Base-by-base conservation (phyloP, 2,888 invertebrate genomes). In the Caenorhabditis imperialis region DNA sequence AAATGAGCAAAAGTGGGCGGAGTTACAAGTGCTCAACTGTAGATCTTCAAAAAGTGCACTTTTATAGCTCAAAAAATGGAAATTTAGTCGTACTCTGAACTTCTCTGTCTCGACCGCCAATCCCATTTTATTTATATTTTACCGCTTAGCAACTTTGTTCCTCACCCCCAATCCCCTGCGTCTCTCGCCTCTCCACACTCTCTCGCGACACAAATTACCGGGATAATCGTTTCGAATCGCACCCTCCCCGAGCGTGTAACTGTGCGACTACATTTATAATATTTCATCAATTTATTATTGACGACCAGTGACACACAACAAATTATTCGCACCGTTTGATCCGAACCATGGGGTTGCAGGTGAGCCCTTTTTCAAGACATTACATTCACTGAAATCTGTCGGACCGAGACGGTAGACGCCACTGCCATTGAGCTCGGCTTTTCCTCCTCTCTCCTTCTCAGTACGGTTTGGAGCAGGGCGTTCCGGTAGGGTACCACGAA, bases 151-250 rank as follows among this genome's bases (percentile, higher is more conserved):
- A 38, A 20, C 4, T n/a, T n/a, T n/a, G n/a, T n/a, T n/a, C n/a
- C n/a, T n/a, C n/a, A n/a, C n/a, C n/a, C n/a, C n/a, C n/a, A n/a
- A n/a, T n/a, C n/a, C n/a, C 47, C 51, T 37, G 30, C 35, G 54
- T 48, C 42, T 71, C 69, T 27, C 18, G 14, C 30, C 37, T 33
- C 38, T 50, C 12, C 44, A 50, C 40, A 62, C 70, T 62, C 48
- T 54, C 40, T 71, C 47, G 27, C 18, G 25, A 37, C 48, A 55
- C 61, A 71, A 71, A 71, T 71, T 71, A 71, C 70, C 48, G 53
- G 70, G 70, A 71, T 71, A 71, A 71, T 71, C 70, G 70, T 61
- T 71, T 71, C 37, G 54, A 55, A 62, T 67, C 67, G 67, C 63
- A 40, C 55, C 63, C 37, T 27, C n/a, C n/a, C n/a, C 23, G 20